Evolutionary conservation across 2,888 invertebrate species (phyloP).

Genomic region (Onthophagus sagittarius): DNA sequence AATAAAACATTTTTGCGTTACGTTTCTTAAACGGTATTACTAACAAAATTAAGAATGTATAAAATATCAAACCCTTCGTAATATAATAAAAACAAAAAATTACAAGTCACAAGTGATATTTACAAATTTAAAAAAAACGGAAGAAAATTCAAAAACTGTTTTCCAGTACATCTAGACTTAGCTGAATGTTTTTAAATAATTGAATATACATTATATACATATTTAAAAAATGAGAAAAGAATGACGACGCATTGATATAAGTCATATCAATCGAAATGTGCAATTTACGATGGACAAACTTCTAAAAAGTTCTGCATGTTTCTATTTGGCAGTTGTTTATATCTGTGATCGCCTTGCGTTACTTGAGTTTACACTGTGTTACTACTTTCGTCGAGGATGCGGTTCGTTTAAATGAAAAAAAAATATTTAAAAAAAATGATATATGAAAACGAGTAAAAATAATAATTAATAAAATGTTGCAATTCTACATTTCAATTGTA

Average conservation of each 20-base stretch:
- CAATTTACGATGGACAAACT: slow-evolving; percentile 46
- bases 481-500: slow-evolving; percentile 44
- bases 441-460: slow-evolving; percentile 9
- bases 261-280: slow-evolving; percentile 51
- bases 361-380: slow-evolving; percentile 33
- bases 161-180: slow-evolving; percentile 46
- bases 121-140: background rate
- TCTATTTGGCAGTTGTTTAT: slow-evolving; percentile 50
- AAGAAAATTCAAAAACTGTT: slow-evolving; percentile 24
- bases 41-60: background rate
- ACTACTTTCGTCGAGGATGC: slow-evolving; percentile 36
- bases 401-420: slow-evolving; percentile 30
- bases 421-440: slow-evolving; percentile 22
- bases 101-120: slow-evolving; percentile 16
- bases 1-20: background rate
- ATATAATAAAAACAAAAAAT: slow-evolving; percentile 4
- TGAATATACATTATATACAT: slow-evolving; percentile 50
- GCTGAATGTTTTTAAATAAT: slow-evolving; percentile 51
- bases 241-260: slow-evolving; percentile 45
- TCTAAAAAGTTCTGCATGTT: slow-evolving; percentile 46
- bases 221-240: slow-evolving; percentile 36
- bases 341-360: slow-evolving; percentile 50
- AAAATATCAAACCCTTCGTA: background rate
- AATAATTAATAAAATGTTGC: slow-evolving; percentile 31
- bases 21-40: background rate